A percentile compares a stretch with the other conserved stretches of the same genome.
Evolutionary conservation across 2,797 vertebrate species (phyloP).

Genomic region (Acanthis flammea): DNA sequence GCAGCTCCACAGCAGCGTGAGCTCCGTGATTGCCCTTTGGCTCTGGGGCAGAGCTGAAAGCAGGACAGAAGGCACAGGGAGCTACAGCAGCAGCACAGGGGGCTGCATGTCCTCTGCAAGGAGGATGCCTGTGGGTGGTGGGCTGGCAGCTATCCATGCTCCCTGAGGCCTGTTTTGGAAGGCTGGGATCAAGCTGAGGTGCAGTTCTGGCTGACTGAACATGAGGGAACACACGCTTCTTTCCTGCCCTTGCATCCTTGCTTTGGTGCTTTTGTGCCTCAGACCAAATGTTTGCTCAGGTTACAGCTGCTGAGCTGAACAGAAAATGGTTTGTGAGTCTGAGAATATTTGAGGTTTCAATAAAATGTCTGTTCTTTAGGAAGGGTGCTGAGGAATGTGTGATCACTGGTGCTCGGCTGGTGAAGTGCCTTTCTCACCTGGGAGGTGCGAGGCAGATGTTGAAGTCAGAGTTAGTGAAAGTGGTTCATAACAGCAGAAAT

Average conservation of each 20-base stretch:
- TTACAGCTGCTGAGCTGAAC: not conserved
- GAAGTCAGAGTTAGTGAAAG: not conserved
- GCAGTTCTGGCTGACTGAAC: not conserved
- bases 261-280: not conserved
- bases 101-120: not conserved
- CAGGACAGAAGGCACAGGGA: not conserved
- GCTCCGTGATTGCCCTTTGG: not conserved
- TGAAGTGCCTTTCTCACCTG: not conserved
- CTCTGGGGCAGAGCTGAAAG: not conserved
- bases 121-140: not conserved
- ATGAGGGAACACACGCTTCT: fast-evolving
- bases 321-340: not conserved
- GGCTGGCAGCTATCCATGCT: not conserved
- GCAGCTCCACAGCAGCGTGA: fast-evolving
- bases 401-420: not conserved
- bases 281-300: not conserved
- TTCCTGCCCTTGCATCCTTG: not conserved
- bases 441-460: not conserved
- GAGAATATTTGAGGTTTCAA: not conserved
- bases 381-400: not conserved
- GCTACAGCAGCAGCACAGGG: not conserved
- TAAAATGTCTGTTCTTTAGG: not conserved
- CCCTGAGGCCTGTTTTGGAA: fast-evolving
- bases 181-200: not conserved
- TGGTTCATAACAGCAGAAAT: not conserved